Base-by-base conservation (phyloP, 2,888 invertebrate genomes). In the Cloeon dipterum region DNA sequence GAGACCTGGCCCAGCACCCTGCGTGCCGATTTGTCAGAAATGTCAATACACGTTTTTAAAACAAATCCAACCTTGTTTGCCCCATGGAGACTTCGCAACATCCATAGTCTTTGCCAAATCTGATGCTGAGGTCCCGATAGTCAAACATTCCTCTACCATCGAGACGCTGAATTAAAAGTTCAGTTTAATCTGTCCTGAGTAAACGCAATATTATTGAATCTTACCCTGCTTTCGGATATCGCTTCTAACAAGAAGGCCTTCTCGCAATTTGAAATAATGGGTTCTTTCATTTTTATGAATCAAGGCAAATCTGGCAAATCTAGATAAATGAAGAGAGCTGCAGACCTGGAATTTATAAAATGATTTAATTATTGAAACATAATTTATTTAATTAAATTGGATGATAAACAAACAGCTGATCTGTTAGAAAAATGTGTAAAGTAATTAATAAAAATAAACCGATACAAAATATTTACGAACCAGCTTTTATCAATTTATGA, bases 1-100 rank as follows among this genome's bases (percentile, higher is more conserved):
- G 82, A 77, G 4, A 86, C 82, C 59, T 88, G 83, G 1, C 83
- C 78, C 45, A 89, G 54, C 16, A 82, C 81, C 53, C 85, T 85
- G 43, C 23, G n/a, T n/a, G n/a, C n/a, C 32, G 20, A 8, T 14
- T 21, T 18, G n/a, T 8, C 43, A 46, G 42, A 38, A 34, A 38
- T 26, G 21, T 32, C 17, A 21, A n/a, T 16, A 37, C 23, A 34
- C 34, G 29, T 20, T 34, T 36, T 32, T 32, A 21, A n/a, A n/a
- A n/a, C n/a, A n/a, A n/a, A n/a, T n/a, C n/a, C n/a, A n/a, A 77
- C 78, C 65, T 70, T 5, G 86, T 85, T 55, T 76, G 73, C 35
- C 85, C 85, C 39, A 85, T 56, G 5, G 72, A 65, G 7, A 79
- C 79, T 43, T 73, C 61, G 47, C 78, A 83, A 45, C 73, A 74